phyloP scores from a whole-genome alignment of 1,140 invertebrate genomes.

The Drosophila murphyi region DNA sequence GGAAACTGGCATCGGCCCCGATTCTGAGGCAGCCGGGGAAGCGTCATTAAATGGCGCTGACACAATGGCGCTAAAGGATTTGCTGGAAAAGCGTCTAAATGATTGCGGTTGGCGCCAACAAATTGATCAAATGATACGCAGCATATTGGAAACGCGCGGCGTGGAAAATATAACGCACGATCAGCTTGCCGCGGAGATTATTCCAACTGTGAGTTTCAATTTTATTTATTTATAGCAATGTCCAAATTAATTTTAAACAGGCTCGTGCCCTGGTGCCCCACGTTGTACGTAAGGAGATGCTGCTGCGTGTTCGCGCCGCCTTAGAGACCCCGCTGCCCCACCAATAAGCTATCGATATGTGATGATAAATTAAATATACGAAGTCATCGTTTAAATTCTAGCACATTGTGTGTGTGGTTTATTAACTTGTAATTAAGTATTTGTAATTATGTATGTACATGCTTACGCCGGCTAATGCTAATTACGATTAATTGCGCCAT shows the following conservation, averaged over 20 bases:
- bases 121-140: slow-evolving; percentile 92
- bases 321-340: slow-evolving; percentile 21
- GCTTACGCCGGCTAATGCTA: slow-evolving; percentile 50
- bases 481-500: slow-evolving; percentile 54
- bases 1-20: slow-evolving; percentile 35
- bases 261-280: slow-evolving; percentile 94
- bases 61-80: slow-evolving; percentile 88
- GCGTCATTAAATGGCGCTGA: neutral
- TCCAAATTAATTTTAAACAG: slow-evolving; percentile 81
- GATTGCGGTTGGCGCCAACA: slow-evolving; percentile 96
- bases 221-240: neutral
- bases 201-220: slow-evolving; percentile 85
- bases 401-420: slow-evolving; percentile 48
- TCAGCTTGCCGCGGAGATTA: slow-evolving; percentile 90
- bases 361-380: neutral
- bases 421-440: slow-evolving; percentile 62
- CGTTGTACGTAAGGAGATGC: slow-evolving; percentile 93
- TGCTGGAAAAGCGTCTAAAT: slow-evolving; percentile 90
- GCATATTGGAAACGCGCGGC: slow-evolving; percentile 91
- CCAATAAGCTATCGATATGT: no score
- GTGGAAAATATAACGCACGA: slow-evolving; percentile 91
- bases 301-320: slow-evolving; percentile 85
- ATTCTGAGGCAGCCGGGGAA: neutral
- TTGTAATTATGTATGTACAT: slow-evolving; percentile 50
- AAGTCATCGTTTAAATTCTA: slow-evolving; percentile 45